phyloP scores from a whole-genome alignment of 2,113 vertebrate species.

The Oreochromis aureus region DNA sequence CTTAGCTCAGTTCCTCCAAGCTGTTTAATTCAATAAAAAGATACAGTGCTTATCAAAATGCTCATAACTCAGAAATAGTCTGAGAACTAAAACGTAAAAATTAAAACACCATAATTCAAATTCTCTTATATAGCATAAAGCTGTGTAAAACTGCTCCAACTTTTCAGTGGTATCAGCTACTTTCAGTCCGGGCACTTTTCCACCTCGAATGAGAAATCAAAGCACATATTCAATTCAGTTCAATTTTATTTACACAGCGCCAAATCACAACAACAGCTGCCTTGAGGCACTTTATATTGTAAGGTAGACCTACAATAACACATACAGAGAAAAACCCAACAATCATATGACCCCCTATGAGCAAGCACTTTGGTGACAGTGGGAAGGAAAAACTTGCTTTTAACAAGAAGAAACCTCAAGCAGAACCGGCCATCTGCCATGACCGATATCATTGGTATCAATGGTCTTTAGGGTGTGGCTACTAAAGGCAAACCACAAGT shows the following conservation, averaged over 20 bases:
- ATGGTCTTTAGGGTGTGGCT: slow-evolving; percentile 5
- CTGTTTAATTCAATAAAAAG: neutral
- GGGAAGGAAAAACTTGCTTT: neutral
- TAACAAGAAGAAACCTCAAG: neutral
- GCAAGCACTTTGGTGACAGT: neutral
- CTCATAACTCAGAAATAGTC: slow-evolving; percentile 15
- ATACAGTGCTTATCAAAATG: slow-evolving; percentile 18
- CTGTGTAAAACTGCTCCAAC: neutral
- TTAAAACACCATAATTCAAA: slow-evolving; percentile 13
- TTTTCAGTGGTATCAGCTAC: neutral
- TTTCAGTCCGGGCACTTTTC: neutral
- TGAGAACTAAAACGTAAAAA: neutral
- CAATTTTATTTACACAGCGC: rapidly evolving
- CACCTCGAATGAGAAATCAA: slow-evolving; percentile 35
- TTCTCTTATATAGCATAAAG: neutral
- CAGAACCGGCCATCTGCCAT: neutral
- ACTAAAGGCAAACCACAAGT: neutral
- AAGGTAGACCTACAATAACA: neutral
- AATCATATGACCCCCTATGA: neutral
- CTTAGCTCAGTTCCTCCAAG: neutral
- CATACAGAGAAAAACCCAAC: neutral
- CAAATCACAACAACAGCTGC: neutral
- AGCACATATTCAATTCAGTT: neutral
- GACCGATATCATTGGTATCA: neutral
- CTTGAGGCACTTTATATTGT: neutral